Base-by-base conservation (phyloP, 2,797 vertebrate genomes). In the Accipiter superciliosus region DNA sequence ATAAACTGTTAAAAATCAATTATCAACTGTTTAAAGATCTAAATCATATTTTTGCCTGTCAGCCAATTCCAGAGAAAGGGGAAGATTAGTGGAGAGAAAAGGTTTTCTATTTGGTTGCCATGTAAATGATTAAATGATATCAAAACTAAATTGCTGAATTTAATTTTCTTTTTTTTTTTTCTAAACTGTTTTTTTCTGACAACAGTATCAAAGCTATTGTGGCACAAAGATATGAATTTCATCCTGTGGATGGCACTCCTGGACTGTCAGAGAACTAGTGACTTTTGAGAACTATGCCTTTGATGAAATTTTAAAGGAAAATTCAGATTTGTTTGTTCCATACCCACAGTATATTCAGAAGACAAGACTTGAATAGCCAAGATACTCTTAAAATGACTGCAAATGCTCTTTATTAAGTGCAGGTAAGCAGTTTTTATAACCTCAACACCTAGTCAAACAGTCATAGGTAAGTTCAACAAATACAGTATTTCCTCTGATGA, bases 241-340 rank as follows among this genome's bases (percentile, higher is more conserved):
- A 58, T 86, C 97, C 98, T 97, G 96, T 96, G 91, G 98, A 90
- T 97, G 98, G 98, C 97, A 90, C 90, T 97, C 89, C 81, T 82
- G 96, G 80, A 87, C 94, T 86, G 24, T 65, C 50, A 90, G 52
- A 96, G 69, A 95, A 26, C 7, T 49, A 42, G 52, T 49, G 18
- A 58, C 47, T 87, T 92, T 63, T 35, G 37, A 94, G 61, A 84
- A 52, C 45, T 59, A 24, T 61, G 15, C 5, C 28, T 94, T 63
- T 94, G 78, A 90, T 90, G 53, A 76, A 90, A 91, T 90, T 93
- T 94, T 96, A 95, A 90, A 94, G 62, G 31, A 72, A 95, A 93
- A 97, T 90, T 95, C 76, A 84, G 53, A 87, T 95, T 93, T 96
- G 24, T 87, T 97, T 96, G 39, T 72, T 90, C 55, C 61, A 67